Base-by-base conservation (phyloP, 1,140 invertebrate species). In the Copidosoma floridanum region DNA sequence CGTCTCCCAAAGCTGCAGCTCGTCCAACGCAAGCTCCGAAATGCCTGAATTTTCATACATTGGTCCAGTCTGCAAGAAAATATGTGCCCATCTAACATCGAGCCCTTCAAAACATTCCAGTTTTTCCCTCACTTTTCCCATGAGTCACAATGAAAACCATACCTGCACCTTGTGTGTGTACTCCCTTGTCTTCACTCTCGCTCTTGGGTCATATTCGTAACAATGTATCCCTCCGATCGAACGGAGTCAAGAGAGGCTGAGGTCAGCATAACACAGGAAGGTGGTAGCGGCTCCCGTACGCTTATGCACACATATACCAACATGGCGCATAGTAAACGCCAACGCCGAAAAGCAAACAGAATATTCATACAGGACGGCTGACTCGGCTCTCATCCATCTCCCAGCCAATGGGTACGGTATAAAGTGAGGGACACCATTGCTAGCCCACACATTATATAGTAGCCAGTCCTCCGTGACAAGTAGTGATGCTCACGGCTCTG, bases 211-310 rank as follows among this genome's bases (percentile, higher is more conserved):
- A 12, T 44, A 40, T 35, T 50, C 55, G 41, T 50, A 57, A 57
- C 44, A 50, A 50, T 50, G 55, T 35, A 48, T 32, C 47, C 50
- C 26, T 21, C 6, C 54, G 57, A 57, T 65, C 40, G 43, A 35
- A 38, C 38, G 27, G 18, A 55, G n/a, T n/a, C 35, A 58, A 24
- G 24, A 59, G 38, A 62, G 40, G 57, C 44, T 65, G 55, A 68
- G 57, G 57, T 53, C 57, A 59, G 57, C 57, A 59, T 14, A 51
- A 52, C 50, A 27, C n/a, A n/a, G n/a, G n/a, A n/a, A n/a, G n/a
- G n/a, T n/a, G n/a, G n/a, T n/a, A n/a, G n/a, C n/a, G n/a, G n/a
- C n/a, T n/a, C n/a, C n/a, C n/a, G n/a, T n/a, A n/a, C n/a, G n/a
- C n/a, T n/a, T n/a, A n/a, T n/a, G n/a, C n/a, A n/a, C n/a, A n/a